These are phyloP conservation scores for Pocillopora verrucosa DNA, from an alignment of 64 coral and sea anemone genomes.

Conservation along the genomic window DNA sequence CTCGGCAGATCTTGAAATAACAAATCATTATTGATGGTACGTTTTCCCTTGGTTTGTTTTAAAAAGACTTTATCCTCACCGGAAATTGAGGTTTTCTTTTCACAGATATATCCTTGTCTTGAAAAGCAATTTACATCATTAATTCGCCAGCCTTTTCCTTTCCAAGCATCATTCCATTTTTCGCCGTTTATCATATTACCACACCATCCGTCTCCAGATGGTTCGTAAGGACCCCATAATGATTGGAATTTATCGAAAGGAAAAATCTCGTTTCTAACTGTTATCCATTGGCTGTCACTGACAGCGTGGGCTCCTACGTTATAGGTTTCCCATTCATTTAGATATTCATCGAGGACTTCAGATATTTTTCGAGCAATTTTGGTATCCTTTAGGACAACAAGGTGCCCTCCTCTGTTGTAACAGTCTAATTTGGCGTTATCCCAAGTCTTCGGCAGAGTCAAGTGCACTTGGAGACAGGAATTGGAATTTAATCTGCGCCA, in stretches of 20 bases:
- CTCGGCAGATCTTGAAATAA: too few relatives aligned
- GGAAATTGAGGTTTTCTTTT: neutral
- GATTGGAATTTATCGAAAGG: neutral
- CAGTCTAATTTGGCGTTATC: slow-evolving; percentile 6
- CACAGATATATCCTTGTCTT: slow-evolving; percentile 18
- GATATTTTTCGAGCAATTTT: neutral
- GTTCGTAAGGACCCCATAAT: slow-evolving; percentile 40
- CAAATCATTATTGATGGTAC: too few relatives aligned
- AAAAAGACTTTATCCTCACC: neutral
- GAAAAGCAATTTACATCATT: slow-evolving; percentile 1
- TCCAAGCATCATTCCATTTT: slow-evolving; percentile 2
- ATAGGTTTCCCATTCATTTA: neutral
- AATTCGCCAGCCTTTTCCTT: slow-evolving; percentile 42
- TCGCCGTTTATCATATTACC: slow-evolving; percentile 29
- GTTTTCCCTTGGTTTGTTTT: neutral
- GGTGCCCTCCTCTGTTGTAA: neutral
- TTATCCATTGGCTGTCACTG: slow-evolving; percentile 10
- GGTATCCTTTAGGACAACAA: neutral
- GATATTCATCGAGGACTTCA: neutral
- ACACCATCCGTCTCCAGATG: slow-evolving; percentile 42
- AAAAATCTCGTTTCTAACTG: slow-evolving; percentile 4
- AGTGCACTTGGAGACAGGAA: slow-evolving; percentile 17
- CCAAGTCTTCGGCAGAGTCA: neutral
- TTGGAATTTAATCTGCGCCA: slow-evolving; percentile 1
- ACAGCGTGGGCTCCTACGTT: neutral